A percentile compares a stretch with the other conserved stretches of the same genome.
phyloP scores from a whole-genome alignment of 1,140 invertebrate species.

The Macrosteles quadrilineatus region DNA sequence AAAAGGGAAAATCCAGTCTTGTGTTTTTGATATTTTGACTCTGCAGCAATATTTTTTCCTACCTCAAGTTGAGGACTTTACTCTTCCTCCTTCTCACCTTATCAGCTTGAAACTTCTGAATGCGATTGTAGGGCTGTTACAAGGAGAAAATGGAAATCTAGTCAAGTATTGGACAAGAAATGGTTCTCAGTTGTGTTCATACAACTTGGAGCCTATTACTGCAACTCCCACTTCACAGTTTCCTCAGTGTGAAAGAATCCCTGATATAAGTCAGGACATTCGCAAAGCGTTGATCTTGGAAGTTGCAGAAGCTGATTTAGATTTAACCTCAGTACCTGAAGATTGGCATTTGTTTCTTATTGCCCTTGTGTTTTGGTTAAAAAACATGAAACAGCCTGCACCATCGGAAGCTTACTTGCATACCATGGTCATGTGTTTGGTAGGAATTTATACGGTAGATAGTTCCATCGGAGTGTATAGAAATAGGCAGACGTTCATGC shows the following conservation, averaged over 20 bases:
- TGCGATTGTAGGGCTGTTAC: conserved; percentile 65
- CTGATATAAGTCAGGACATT: not conserved
- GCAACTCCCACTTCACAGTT: conserved; percentile 22
- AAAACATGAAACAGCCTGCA: conserved; percentile 50
- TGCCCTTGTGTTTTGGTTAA: conserved; percentile 67
- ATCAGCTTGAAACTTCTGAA: conserved; percentile 64
- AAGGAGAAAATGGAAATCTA: conserved; percentile 13
- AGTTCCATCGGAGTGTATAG: conserved; percentile 48
- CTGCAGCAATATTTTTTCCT: conserved; percentile 65
- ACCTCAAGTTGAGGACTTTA: conserved; percentile 73
- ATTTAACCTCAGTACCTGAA: conserved; percentile 54
- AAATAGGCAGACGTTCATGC: conserved; percentile 34
- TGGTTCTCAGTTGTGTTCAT: not conserved
- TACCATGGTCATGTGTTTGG: conserved; percentile 59
- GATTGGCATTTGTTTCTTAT: conserved; percentile 65
- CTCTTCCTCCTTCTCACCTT: conserved; percentile 58
- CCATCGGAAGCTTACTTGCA: conserved; percentile 58
- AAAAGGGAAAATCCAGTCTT: conserved; percentile 58
- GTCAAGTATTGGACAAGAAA: conserved; percentile 24
- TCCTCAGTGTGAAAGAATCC: not conserved
- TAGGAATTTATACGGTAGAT: conserved; percentile 64
- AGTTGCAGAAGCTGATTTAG: conserved; percentile 25
- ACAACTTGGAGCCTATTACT: not conserved
- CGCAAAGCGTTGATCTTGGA: conserved; percentile 22
- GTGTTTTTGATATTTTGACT: conserved; percentile 66